Conservation (phyloP, 2,888 invertebrate genomes). For the Sclerodermus sp. region DNA sequence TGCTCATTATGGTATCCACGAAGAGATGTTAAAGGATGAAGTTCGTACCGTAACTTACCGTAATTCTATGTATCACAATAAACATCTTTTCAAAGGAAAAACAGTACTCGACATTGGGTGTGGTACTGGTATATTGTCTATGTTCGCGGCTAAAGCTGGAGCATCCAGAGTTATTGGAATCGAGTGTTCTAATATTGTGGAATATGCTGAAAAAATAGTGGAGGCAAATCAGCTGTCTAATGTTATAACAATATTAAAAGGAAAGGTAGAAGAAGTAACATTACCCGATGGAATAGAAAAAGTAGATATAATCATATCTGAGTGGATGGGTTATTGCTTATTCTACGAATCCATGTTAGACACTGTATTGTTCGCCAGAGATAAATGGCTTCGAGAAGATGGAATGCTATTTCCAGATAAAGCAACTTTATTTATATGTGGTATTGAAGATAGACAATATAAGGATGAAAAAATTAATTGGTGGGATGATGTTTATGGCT, state of each 20-base stretch:
- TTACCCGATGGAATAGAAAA: conserved; percentile 86
- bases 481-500: conserved; percentile 99
- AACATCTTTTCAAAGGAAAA: conserved; percentile 92
- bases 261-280: conserved; percentile 92
- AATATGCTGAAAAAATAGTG: conserved; percentile 94
- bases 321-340: conserved; percentile 85
- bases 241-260: conserved; percentile 82
- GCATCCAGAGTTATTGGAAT: conserved; percentile 94
- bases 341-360: conserved; percentile 99
- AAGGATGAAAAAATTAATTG: conserved; percentile 99
- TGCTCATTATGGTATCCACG: conserved; percentile 99
- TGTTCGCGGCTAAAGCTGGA: conserved; percentile 99
- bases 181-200: conserved; percentile 98
- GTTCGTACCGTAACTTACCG: conserved; percentile 97
- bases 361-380: conserved; percentile 96
- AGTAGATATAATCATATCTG: conserved; percentile 89
- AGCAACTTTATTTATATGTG: conserved; percentile 92
- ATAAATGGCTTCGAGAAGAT: conserved; percentile 92
- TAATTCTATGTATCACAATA: conserved; percentile 99
- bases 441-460: conserved; percentile 96
- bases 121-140: conserved; percentile 97
- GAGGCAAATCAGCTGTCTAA: conserved; percentile 80
- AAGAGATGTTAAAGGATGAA: conserved; percentile 99
- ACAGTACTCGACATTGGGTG: conserved; percentile 97
- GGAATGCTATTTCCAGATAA: conserved; percentile 93